Conservation (phyloP, 2,888 invertebrate genomes). For the Caenorhabditis afra region DNA sequence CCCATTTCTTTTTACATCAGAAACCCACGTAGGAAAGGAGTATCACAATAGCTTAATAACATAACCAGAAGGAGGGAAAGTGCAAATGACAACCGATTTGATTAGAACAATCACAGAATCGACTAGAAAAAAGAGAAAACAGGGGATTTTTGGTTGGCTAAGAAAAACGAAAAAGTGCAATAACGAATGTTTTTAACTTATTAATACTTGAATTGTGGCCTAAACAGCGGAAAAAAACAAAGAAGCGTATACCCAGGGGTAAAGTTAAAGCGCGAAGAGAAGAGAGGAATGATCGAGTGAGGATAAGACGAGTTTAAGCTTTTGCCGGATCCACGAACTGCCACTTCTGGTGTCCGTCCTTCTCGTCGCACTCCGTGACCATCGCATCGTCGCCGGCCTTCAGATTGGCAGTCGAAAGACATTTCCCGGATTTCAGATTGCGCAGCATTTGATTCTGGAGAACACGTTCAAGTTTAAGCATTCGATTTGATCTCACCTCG, state of each 20-base stretch:
- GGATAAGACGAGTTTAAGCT: constrained; percentile 12
- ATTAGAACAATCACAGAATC: constrained; percentile 21
- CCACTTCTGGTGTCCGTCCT: constrained; percentile 65
- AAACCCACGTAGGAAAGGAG: constrained; percentile 14
- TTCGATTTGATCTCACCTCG: constrained; percentile 72
- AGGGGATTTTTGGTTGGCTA: too few species aligned
- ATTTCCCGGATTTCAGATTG: constrained; percentile 80
- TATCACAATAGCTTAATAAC: constrained; percentile 30
- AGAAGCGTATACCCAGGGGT: constrained; percentile 9
- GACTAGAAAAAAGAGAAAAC: not conserved
- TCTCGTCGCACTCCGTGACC: constrained; percentile 71
- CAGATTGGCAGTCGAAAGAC: constrained; percentile 81
- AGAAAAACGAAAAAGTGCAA: not conserved
- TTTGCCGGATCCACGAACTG: constrained; percentile 48
- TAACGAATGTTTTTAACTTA: not conserved
- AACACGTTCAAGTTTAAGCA: too few species aligned
- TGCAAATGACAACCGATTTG: constrained; percentile 14
- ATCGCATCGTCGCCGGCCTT: constrained; percentile 80
- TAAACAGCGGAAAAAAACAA: constrained; percentile 22
- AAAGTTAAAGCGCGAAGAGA: constrained; percentile 16
- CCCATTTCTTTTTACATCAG: constrained; percentile 8
- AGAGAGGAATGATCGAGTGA: constrained; percentile 1
- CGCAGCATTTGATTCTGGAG: constrained; percentile 76
- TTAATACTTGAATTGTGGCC: constrained; percentile 19
- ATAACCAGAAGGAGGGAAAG: constrained; percentile 2